Base-by-base conservation (phyloP, 2,113 vertebrate species). In the Anthoscopus minutus region DNA sequence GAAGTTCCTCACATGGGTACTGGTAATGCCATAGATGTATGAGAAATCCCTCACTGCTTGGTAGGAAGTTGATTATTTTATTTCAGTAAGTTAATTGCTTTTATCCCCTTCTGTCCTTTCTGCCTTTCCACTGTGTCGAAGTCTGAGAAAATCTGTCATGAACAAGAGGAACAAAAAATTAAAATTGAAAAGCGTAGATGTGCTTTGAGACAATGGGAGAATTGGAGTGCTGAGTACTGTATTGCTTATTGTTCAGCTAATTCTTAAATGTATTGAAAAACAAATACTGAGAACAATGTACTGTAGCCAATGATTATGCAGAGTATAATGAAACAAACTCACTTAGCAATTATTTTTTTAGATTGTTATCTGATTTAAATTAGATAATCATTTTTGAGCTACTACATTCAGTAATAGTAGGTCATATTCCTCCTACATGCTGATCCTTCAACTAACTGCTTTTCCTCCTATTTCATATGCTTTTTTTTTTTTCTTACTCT, bases 51-150 rank as follows among this genome's bases (percentile, higher is more conserved):
- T 86, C 66, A 40, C n/a, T 79, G 15, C 76, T 85, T 79, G 28
- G 20, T 77, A 38, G 28, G 33, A 56, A 57, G 66, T 87, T 82
- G 81, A 89, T 89, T 89, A 56, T 91, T 91, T 92, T 87, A 85
- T 79, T 94, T 94, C 78, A 73, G 24, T 51, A 78, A 93, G 78
- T 95, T 96, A 94, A 95, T 95, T 95, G 87, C 58, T 88, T 89
- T 92, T 95, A 92, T 88, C 58, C 67, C 67, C 84, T 73, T 72
- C 69, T 90, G 82, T 57, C 95, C 51, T 93, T 92, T 79, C 51
- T 38, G 86, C 71, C 54, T 89, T 95, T 92, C 42, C 47, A 51
- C 50, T 47, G 9, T 51, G 66, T 70, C 6, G 3, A 77, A 83
- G 71, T 44, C 77, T 70, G 73, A 82, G 81, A 93, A 89, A 61